Evolutionary conservation across 2,888 invertebrate species (phyloP).

Genomic region (Anoncus sp.): DNA sequence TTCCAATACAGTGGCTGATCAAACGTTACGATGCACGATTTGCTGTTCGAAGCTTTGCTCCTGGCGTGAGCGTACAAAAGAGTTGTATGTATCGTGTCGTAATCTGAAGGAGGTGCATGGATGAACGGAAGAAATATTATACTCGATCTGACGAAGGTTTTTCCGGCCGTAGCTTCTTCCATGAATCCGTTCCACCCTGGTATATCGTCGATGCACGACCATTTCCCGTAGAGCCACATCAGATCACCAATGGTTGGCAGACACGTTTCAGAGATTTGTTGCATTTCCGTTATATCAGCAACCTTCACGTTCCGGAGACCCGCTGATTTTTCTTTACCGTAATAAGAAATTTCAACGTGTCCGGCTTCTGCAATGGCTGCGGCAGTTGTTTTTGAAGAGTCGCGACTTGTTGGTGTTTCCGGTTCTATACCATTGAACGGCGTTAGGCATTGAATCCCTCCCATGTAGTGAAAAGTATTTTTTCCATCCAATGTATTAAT

Average conservation of each 20-base stretch:
- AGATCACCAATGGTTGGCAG: constrained; percentile 57
- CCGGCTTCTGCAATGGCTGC: background rate
- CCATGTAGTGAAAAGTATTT: constrained; percentile 33
- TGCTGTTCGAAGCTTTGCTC: constrained; percentile 41
- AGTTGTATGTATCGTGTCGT: constrained; percentile 58
- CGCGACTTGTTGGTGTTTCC: background rate
- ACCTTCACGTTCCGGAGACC: background rate
- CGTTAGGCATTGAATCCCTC: constrained; percentile 43
- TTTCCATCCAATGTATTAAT: constrained; percentile 25
- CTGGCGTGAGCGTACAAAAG: constrained; percentile 46
- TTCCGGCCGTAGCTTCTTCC: constrained; percentile 71
- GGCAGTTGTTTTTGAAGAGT: background rate
- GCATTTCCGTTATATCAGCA: background rate
- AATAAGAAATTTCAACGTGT: background rate
- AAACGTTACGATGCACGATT: constrained; percentile 41
- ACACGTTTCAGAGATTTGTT: background rate
- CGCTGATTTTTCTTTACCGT: background rate
- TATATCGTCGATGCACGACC: constrained; percentile 8
- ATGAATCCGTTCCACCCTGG: constrained; percentile 76
- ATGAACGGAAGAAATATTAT: constrained; percentile 59
- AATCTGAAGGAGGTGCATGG: constrained; percentile 55
- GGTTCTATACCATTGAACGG: constrained; percentile 19
- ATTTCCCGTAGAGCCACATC: constrained; percentile 51
- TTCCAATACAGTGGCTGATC: constrained; percentile 18
- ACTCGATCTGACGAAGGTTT: constrained; percentile 63